Base-by-base conservation (phyloP, 1,140 invertebrate genomes). In the Drosophila kanapiae region DNA sequence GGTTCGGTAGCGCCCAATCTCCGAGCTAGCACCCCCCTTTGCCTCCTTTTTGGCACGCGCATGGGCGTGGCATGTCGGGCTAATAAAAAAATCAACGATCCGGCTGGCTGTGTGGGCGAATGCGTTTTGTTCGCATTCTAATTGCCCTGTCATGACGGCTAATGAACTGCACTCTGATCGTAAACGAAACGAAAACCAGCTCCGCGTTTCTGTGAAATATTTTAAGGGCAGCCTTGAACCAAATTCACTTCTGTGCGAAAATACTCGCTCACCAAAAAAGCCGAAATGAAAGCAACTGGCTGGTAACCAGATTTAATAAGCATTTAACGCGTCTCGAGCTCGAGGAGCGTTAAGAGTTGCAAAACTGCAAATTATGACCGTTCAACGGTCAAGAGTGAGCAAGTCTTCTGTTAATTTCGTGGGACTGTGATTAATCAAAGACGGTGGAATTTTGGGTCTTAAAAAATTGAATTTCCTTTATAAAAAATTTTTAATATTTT, bases 81-180 rank as follows among this genome's bases (percentile, higher is more conserved):
- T 64, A 74, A 45, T 67, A 77, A 54, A 57, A 38, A 54, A 54
- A 54, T 38, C 53, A 38, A 16, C 53, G 18, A 54, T 7, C 53
- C 53, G 10, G 45, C 37, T 49, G 63, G 29, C 60, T 64, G 82
- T 84, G 82, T 85, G 82, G 78, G 82, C 78, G 82, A 54, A 27
- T 60, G 78, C 67, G 62, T 70, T 77, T 81, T 81, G 67, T 71
- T 84, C 57, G 68, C 64, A 81, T 85, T 86, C 82, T 86, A 86
- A 86, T 86, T 82, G 78, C 69, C 78, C 68, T 77, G 81, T 67
- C 74, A 69, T 67, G 59, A 27, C 56, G 60, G 78, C 65, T 76
- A 76, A 80, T 71, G 72, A 79, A 79, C 60, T 56, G 56, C 53
- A 63, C 64, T 61, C 48, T 13, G 48, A 33, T 68, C 76, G 53